phyloP scores from a whole-genome alignment of 2,113 vertebrate species.

The Phainopepla nitens region DNA sequence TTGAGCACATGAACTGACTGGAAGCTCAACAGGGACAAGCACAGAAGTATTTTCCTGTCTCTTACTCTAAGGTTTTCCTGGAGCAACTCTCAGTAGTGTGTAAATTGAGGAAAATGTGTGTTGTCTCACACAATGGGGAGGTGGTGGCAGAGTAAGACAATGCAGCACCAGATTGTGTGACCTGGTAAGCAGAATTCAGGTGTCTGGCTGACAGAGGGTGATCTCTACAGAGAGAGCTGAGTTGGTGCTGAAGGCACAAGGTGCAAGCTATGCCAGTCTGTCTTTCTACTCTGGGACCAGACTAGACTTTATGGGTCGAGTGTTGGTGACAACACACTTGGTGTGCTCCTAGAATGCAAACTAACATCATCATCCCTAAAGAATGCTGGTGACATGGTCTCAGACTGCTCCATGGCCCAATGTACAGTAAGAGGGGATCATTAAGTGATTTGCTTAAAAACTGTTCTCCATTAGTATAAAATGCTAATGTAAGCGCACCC shows the following conservation, averaged over 20 bases:
- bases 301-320: background rate
- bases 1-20: background rate
- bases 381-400: background rate
- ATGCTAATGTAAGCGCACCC: background rate
- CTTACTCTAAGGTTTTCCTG: background rate
- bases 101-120: background rate
- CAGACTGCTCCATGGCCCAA: background rate
- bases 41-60: background rate
- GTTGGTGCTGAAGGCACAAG: background rate
- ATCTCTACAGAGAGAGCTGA: background rate
- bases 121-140: background rate
- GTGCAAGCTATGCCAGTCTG: background rate
- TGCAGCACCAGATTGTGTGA: accelerated
- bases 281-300: background rate
- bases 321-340: background rate
- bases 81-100: background rate
- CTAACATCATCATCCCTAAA: background rate
- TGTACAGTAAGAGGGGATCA: background rate
- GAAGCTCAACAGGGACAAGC: background rate
- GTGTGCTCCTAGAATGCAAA: background rate
- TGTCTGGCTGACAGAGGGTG: background rate
- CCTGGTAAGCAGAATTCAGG: background rate
- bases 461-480: background rate
- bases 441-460: background rate
- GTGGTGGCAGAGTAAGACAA: background rate